These are phyloP conservation scores for Andrena dorsata DNA, from an alignment of 2,888 invertebrate genomes.

Conservation along the genomic window DNA sequence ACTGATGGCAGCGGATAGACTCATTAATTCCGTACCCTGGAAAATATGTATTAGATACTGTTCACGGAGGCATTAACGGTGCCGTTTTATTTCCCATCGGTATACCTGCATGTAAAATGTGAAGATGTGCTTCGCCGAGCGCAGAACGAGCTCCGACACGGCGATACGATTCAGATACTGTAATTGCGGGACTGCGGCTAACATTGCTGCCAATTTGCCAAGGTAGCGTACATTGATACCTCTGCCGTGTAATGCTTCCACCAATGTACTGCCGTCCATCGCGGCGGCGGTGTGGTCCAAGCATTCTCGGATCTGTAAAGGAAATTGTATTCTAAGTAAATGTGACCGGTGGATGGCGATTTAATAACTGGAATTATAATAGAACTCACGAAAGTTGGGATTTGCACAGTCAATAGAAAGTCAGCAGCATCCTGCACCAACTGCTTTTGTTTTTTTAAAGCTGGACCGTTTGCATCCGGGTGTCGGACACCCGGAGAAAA, in stretches of 20 bases:
- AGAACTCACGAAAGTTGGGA: constrained; percentile 94
- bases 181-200: constrained; percentile 92
- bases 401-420: constrained; percentile 96
- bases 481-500: constrained; percentile 97
- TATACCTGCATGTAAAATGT: constrained; percentile 93
- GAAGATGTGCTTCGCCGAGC: constrained; percentile 97
- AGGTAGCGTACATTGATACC: constrained; percentile 99
- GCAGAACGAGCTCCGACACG: constrained; percentile 94
- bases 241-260: constrained; percentile 96
- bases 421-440: constrained; percentile 98
- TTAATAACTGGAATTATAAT: not conserved
- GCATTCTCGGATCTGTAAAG: constrained; percentile 91
- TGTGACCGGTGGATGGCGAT: not conserved
- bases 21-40: constrained; percentile 95
- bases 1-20: constrained; percentile 94
- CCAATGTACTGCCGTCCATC: constrained; percentile 96
- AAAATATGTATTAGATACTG: constrained; percentile 42
- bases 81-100: not conserved
- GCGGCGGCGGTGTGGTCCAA: constrained; percentile 96
- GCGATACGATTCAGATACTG: constrained; percentile 96
- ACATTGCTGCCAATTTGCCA: constrained; percentile 94
- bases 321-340: not conserved
- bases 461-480: constrained; percentile 89
- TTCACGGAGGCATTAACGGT: not conserved
- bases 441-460: constrained; percentile 93